These are phyloP conservation scores for Bombyx mandarina DNA, from an alignment of 1,140 invertebrate species.

Conservation along the genomic window DNA sequence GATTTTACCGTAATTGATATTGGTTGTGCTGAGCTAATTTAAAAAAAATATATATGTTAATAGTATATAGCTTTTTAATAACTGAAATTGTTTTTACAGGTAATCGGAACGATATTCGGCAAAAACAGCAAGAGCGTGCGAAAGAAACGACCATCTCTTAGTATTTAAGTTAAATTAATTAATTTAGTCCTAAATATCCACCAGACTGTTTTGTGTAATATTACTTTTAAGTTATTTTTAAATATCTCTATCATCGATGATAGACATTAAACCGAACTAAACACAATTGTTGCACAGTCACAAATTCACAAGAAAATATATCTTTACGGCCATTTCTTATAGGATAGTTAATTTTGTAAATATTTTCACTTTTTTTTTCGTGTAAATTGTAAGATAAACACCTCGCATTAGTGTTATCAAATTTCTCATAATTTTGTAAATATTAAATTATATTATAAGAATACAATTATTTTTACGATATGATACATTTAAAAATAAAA, in stretches of 20 bases:
- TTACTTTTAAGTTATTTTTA: conserved; percentile 9
- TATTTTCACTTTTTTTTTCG: conserved; percentile 4
- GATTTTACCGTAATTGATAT: too few species aligned
- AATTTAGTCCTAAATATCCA: not conserved
- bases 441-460: conserved; percentile 20
- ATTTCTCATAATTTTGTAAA: conserved; percentile 23
- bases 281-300: too few species aligned
- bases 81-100: conserved; percentile 48
- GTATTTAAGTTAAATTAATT: conserved; percentile 62
- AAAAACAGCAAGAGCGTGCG: conserved; percentile 81
- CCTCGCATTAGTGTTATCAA: conserved; percentile 35
- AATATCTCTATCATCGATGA: conserved; percentile 8
- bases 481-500: conserved; percentile 4
- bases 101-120: conserved; percentile 83
- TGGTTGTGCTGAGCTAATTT: not conserved
- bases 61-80: not conserved
- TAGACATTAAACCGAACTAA: conserved; percentile 4
- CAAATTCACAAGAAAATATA: too few species aligned
- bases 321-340: too few species aligned
- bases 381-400: conserved; percentile 6
- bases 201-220: conserved; percentile 27
- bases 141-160: conserved; percentile 83
- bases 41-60: not conserved
- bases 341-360: too few species aligned
- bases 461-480: not conserved